Evolutionary conservation across 2,888 invertebrate genomes (phyloP).

Genomic region (Laothoe populi): DNA sequence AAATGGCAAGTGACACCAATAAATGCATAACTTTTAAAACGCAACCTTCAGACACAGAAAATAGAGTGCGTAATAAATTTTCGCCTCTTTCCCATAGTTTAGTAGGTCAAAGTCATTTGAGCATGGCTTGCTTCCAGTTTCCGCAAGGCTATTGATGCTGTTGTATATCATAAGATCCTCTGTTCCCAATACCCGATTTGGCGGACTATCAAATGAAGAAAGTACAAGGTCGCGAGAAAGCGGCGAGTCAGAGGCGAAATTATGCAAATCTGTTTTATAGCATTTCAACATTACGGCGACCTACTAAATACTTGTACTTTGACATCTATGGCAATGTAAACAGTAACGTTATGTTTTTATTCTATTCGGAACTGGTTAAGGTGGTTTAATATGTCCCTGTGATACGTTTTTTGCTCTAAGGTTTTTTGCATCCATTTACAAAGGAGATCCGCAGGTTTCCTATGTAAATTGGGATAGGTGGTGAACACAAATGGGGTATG

Average conservation of each 20-base stretch:
- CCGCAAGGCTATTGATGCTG: conserved; percentile 44
- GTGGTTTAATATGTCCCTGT: no score
- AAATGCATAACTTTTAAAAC: background rate
- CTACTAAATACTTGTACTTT: conserved; percentile 24
- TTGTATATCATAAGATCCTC: conserved; percentile 38
- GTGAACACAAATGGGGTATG: no score
- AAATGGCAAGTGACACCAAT: no score
- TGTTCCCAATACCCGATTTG: conserved; percentile 42
- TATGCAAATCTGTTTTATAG: conserved; percentile 38
- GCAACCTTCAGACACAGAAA: conserved; percentile 7
- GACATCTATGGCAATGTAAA: conserved; percentile 1
- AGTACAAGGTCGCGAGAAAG: conserved; percentile 51
- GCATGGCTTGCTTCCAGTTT: conserved; percentile 53
- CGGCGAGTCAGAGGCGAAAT: conserved; percentile 42
- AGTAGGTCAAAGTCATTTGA: conserved; percentile 53
- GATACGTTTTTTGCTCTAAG: no score
- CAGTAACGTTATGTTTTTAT: conserved; percentile 2
- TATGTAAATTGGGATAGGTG: no score
- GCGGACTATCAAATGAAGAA: conserved; percentile 49
- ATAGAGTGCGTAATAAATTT: conserved; percentile 7
- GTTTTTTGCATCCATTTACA: no score
- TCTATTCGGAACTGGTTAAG: background rate
- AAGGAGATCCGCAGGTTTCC: no score
- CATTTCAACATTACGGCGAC: conserved; percentile 29
- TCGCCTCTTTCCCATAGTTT: conserved; percentile 3